Percentiles rank a stretch among this genome's conserved stretches.
These are phyloP conservation scores for Brachyalestes nurse DNA, from an alignment of 2,797 vertebrate species.

Conservation along the genomic window DNA sequence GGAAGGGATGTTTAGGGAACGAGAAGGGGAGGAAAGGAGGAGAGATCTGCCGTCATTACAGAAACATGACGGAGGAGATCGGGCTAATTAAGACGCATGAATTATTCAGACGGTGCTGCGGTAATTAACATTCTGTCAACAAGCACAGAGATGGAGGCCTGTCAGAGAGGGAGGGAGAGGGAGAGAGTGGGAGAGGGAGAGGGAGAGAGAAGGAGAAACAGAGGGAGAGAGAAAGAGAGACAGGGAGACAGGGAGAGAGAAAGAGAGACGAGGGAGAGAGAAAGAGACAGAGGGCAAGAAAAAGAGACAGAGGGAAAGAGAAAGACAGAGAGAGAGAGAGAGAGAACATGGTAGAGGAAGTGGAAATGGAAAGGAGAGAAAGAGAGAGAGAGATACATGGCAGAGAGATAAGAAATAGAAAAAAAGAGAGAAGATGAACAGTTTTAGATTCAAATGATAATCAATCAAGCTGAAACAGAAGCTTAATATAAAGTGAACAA, in stretches of 20 bases:
- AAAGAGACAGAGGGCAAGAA: too few species aligned
- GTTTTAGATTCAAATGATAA: too few species aligned
- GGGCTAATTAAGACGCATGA: constrained; percentile 83
- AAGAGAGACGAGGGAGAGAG: too few species aligned
- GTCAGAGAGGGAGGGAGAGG: constrained; percentile 46
- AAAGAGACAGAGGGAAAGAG: too few species aligned
- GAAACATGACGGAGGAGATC: constrained; percentile 77
- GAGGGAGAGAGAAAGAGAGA: not conserved
- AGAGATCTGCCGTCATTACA: constrained; percentile 69
- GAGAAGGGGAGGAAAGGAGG: constrained; percentile 39
- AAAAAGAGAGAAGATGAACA: too few species aligned
- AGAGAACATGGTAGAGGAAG: too few species aligned
- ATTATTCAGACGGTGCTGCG: constrained; percentile 78
- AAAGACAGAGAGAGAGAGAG: too few species aligned
- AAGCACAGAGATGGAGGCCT: constrained; percentile 67
- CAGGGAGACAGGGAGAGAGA: not conserved
- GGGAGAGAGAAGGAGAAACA: not conserved
- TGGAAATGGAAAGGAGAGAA: too few species aligned
- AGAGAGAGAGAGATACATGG: too few species aligned
- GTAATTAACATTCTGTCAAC: constrained; percentile 82
- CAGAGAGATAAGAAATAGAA: too few species aligned
- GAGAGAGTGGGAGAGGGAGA: not conserved
- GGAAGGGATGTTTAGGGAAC: constrained; percentile 18
- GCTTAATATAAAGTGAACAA: too few species aligned
- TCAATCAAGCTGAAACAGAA: too few species aligned